phyloP scores from a whole-genome alignment of 2,113 vertebrate genomes.

The Psophia crepitans region DNA sequence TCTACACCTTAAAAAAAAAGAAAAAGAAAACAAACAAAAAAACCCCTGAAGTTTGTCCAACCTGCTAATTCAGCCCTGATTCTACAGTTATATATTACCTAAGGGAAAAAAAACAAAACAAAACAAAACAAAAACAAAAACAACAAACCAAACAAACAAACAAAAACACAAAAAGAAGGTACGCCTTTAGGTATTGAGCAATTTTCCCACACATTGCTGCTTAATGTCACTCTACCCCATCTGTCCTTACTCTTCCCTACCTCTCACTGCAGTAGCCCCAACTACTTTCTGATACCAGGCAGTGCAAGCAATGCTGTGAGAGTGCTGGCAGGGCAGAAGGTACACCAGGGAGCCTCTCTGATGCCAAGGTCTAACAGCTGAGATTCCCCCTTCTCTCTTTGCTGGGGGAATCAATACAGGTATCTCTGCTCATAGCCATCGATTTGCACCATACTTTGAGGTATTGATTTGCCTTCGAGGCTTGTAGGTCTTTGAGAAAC shows the following conservation, averaged over 20 bases:
- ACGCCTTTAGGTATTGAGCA: neutral
- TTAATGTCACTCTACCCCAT: neutral
- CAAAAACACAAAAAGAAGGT: neutral
- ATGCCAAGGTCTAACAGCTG: neutral
- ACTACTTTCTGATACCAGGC: neutral
- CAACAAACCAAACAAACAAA: too few species aligned
- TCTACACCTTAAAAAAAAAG: neutral
- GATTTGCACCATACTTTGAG: neutral
- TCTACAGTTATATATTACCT: neutral
- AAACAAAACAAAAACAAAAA: too few species aligned
- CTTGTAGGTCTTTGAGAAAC: neutral
- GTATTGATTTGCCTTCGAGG: neutral
- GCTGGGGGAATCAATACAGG: accelerated
- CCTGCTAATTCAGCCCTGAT: neutral
- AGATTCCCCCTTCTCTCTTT: neutral
- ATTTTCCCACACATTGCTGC: neutral
- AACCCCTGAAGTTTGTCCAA: neutral
- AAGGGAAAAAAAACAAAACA: too few species aligned
- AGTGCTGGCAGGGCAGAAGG: neutral
- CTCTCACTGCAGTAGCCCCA: neutral
- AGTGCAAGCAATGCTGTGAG: neutral
- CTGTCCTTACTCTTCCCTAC: neutral
- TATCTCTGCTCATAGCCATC: neutral
- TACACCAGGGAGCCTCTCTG: neutral
- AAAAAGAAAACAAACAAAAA: neutral